Evolutionary conservation across 2,888 invertebrate genomes (phyloP).

Genomic region (Leptinotarsa tumamoca): DNA sequence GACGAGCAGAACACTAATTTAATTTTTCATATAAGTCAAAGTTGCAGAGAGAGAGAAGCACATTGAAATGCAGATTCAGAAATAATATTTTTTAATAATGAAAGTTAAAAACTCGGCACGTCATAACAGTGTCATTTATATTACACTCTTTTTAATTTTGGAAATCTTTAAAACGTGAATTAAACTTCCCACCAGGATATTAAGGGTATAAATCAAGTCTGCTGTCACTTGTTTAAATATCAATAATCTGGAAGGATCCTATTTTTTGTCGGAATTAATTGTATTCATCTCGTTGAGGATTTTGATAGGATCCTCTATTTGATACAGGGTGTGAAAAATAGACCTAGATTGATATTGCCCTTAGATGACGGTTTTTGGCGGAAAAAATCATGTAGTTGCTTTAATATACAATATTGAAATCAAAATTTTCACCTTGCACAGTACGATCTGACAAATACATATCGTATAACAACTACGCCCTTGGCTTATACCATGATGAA

Average conservation of each 20-base stretch:
- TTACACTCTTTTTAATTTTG: conserved; percentile 64
- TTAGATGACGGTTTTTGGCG: background rate
- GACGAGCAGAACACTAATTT: conserved; percentile 44
- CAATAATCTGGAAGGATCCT: conserved; percentile 51
- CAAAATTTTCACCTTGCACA: no score
- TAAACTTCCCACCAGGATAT: conserved; percentile 63
- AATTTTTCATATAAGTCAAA: conserved; percentile 47
- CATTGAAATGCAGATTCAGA: conserved; percentile 61
- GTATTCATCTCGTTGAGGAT: background rate
- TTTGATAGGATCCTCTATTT: background rate
- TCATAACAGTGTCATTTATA: conserved; percentile 65
- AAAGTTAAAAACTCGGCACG: conserved; percentile 61
- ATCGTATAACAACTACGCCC: no score
- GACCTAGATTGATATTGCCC: background rate
- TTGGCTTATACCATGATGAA: no score
- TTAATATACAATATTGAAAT: background rate
- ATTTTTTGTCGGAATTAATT: conserved; percentile 3
- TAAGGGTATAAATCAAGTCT: conserved; percentile 63
- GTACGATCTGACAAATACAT: no score
- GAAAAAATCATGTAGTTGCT: background rate
- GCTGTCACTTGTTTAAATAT: conserved; percentile 64
- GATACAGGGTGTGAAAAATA: background rate
- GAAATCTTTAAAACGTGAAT: conserved; percentile 63
- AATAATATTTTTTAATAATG: conserved; percentile 64
- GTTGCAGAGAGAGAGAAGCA: conserved; percentile 36